Conservation (phyloP, 2,888 invertebrate species). For the Harmothoe impar region DNA sequence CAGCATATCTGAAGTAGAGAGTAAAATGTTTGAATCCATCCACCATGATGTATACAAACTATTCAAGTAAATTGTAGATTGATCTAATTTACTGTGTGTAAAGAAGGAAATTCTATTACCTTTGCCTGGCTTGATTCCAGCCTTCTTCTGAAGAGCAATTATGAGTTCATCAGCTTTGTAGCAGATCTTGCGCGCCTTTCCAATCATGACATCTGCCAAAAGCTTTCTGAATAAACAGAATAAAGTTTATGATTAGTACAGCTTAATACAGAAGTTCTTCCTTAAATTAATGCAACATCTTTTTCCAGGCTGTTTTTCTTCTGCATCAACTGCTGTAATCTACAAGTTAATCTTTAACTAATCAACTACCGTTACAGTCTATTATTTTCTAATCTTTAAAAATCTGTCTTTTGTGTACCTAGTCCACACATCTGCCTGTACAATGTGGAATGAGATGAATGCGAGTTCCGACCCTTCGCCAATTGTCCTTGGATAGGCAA, state of each 20-base stretch:
- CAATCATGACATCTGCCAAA: constrained; percentile 1
- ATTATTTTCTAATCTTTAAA: too few species aligned
- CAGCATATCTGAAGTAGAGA: neutral
- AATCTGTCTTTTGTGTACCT: neutral
- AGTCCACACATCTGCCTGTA: neutral
- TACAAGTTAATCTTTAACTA: neutral
- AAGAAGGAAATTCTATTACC: neutral
- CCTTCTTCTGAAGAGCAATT: constrained; percentile 2
- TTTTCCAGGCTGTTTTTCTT: neutral
- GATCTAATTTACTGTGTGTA: too few species aligned
- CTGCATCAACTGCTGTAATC: neutral
- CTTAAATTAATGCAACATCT: neutral
- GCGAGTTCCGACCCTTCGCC: neutral
- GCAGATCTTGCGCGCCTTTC: constrained; percentile 56
- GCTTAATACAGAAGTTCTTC: too few species aligned
- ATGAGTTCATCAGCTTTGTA: constrained; percentile 59
- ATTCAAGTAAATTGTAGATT: too few species aligned
- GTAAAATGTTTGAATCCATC: neutral
- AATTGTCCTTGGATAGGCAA: constrained; percentile 4
- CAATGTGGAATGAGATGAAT: neutral
- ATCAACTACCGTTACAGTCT: neutral
- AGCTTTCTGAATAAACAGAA: neutral
- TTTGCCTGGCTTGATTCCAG: neutral
- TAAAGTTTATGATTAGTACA: neutral
- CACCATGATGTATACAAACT: too few species aligned